Evolutionary conservation across 2,113 vertebrate genomes (phyloP).

Genomic region (Daphoenositta chrysoptera): DNA sequence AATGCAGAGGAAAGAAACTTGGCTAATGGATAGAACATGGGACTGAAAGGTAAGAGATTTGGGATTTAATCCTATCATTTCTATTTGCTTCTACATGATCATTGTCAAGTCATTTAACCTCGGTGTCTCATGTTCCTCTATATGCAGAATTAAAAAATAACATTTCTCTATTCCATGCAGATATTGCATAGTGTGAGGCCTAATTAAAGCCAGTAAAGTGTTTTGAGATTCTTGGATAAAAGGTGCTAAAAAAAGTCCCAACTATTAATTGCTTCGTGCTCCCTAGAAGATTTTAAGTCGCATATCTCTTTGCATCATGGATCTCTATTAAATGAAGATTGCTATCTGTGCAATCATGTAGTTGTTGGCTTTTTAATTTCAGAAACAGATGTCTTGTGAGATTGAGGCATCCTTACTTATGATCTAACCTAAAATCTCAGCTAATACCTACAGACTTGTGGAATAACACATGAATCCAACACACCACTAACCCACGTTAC

Average conservation of each 20-base stretch:
- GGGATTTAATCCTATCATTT: neutral
- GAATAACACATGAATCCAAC: neutral
- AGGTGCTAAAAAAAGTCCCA: conserved; percentile 25
- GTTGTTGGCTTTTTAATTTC: conserved; percentile 21
- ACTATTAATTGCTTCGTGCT: neutral
- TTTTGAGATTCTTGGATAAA: conserved; percentile 38
- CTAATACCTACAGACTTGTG: neutral
- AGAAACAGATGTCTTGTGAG: neutral
- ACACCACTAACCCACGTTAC: neutral
- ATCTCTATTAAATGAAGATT: conserved; percentile 3
- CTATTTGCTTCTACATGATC: neutral
- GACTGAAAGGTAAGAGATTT: neutral
- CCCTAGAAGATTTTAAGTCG: conserved; percentile 25
- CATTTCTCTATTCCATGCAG: neutral
- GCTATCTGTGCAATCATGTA: neutral
- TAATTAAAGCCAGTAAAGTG: conserved; percentile 29
- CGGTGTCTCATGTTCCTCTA: neutral
- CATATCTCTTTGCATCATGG: neutral
- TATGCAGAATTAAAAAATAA: neutral
- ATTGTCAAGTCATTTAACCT: neutral
- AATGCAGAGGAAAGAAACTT: neutral
- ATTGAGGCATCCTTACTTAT: neutral
- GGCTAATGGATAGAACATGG: neutral
- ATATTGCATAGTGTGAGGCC: neutral
- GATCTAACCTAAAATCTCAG: neutral